phyloP scores from a whole-genome alignment of 2,113 vertebrate genomes.

The Cariama cristata region DNA sequence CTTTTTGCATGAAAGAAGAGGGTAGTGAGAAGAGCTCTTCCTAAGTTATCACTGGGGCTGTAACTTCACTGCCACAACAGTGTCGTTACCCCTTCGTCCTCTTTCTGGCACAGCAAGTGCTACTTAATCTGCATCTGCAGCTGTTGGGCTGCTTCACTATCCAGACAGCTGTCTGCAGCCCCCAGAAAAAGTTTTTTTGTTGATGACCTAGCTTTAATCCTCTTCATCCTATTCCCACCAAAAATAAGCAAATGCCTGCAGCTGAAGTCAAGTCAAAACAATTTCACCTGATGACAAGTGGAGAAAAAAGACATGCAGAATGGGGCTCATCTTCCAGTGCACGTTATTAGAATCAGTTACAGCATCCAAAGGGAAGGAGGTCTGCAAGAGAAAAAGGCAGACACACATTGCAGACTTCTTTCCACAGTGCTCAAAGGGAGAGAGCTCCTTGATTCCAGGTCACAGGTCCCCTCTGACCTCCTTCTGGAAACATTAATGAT shows the following conservation, averaged over 20 bases:
- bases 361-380: background rate
- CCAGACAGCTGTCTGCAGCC: background rate
- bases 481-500: background rate
- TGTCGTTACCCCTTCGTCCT: background rate
- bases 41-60: background rate
- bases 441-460: background rate
- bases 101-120: background rate
- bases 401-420: background rate
- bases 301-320: background rate
- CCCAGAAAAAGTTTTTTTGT: background rate
- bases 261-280: background rate
- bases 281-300: background rate
- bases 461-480: background rate
- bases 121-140: background rate
- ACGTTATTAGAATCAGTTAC: background rate
- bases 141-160: background rate
- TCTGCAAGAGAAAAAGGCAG: background rate
- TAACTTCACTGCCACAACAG: background rate
- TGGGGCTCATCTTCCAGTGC: fast-evolving
- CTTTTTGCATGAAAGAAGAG: background rate
- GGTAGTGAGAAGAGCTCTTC: background rate
- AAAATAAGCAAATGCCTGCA: background rate
- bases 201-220: background rate
- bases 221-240: background rate
- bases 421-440: background rate